Evolutionary conservation across 2,888 invertebrate species (phyloP).

Genomic region (Rugalucina vietnamica): DNA sequence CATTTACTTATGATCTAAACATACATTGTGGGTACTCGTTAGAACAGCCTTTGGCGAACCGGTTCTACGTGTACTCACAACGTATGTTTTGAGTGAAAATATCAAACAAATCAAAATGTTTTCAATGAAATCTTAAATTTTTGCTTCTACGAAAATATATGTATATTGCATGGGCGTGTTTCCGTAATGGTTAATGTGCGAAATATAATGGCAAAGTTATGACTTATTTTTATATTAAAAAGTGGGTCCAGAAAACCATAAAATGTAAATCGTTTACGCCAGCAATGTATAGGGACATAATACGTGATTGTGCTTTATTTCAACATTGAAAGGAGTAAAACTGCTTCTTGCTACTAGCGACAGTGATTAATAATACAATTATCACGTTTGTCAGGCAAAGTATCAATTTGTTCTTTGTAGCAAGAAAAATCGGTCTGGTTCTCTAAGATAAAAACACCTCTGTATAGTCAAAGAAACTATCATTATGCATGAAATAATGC

Average conservation of each 20-base stretch:
- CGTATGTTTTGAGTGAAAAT: not conserved
- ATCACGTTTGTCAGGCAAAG: not conserved
- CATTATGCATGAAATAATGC: too few species aligned
- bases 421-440: too few species aligned
- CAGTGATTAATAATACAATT: not conserved
- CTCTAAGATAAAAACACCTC: too few species aligned
- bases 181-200: too few species aligned
- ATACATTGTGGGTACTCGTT: not conserved
- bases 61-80: not conserved
- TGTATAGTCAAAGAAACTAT: too few species aligned
- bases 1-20: not conserved
- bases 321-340: not conserved
- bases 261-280: too few species aligned
- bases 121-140: not conserved
- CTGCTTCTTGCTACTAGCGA: not conserved
- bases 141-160: not conserved
- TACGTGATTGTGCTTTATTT: not conserved
- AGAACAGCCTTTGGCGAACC: not conserved
- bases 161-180: too few species aligned
- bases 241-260: too few species aligned
- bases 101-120: not conserved
- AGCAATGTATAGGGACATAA: not conserved
- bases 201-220: too few species aligned
- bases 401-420: not conserved
- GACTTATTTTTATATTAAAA: too few species aligned